phyloP scores from a whole-genome alignment of 2,797 vertebrate species.

The Falco novaeseelandiae region DNA sequence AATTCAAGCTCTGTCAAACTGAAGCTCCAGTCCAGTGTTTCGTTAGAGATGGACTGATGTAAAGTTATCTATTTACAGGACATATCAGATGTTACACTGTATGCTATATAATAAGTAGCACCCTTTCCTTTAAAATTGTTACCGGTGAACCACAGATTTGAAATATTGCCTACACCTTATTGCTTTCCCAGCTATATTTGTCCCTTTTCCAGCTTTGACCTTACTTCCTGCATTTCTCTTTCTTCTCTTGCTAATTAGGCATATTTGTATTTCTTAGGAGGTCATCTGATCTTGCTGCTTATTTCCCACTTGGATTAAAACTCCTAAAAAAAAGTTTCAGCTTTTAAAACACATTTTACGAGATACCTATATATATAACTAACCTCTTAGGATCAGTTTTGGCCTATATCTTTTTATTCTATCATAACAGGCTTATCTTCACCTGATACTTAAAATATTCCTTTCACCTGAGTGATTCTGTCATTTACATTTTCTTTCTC shows the following conservation, averaged over 20 bases:
- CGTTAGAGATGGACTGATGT: neutral
- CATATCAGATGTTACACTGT: neutral
- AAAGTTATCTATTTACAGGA: neutral
- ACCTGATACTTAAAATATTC: conserved; percentile 16
- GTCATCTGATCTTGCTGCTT: conserved; percentile 42
- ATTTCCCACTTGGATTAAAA: conserved; percentile 66
- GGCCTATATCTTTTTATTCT: conserved; percentile 35
- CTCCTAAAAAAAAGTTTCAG: conserved; percentile 18
- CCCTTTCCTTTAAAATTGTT: neutral
- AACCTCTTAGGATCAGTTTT: conserved; percentile 26
- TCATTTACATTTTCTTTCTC: conserved; percentile 39
- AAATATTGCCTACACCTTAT: neutral
- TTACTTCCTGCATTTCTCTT: conserved; percentile 26
- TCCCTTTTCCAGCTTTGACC: conserved; percentile 38
- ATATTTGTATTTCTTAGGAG: conserved; percentile 55
- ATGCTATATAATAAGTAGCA: neutral
- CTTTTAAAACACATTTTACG: conserved; percentile 50
- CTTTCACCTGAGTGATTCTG: conserved; percentile 21
- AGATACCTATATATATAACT: conserved; percentile 51
- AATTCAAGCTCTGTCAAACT: neutral
- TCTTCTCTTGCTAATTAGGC: conserved; percentile 34
- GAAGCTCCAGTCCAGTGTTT: neutral
- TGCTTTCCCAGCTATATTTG: neutral
- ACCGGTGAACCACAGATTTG: neutral
- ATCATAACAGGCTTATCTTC: conserved; percentile 37